Evolutionary conservation across 2,797 vertebrate species (phyloP), one percentile per base, ranked within the genome.

Genomic region (Falco cherrug): DNA sequence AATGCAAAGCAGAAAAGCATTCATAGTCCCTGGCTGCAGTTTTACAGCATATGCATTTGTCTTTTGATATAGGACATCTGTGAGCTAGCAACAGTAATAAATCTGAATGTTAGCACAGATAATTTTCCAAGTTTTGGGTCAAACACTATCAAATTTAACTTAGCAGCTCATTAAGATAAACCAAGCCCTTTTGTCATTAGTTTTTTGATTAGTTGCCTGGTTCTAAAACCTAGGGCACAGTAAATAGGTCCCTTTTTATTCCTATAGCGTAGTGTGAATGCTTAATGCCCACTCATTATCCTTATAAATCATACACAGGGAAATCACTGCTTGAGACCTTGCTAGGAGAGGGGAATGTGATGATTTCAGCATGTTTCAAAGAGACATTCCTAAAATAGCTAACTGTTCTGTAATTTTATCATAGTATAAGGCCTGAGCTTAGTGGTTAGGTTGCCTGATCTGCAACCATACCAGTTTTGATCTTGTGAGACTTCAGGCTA

Each of bases 131-230:
- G 2, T 47, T 95, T 81, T 81, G 67, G 90, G 91, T 95, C 92
- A 95, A 91, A 90, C 77, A 56, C 74, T 91, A 89, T 97, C 95
- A 92, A 91, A 79, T 86, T n/a, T 71, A 83, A 37, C 67, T 89
- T 89, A 93, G 60, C 84, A 77, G 60, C 43, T 80, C 68, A 70
- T 95, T 91, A 82, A 93, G 93, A 97, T 92, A 95, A 95, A 94
- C 61, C 45, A 77, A 93, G 14, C 41, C 43, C 8, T 69, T 93
- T 90, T 63, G 16, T 74, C 61, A 61, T 80, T 89, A 87, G 33
- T 47, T 94, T 79, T 73, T 71, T 60, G 56, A 75, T 87, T 63
- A 80, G 45, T 79, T 92, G 26, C 45, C 33, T 69, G 12, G 8
- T 85, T 89, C 78, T 29, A 88, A 87, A 84, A 37, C 28, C 13